Evolutionary conservation across 2,113 vertebrate genomes (phyloP).

Genomic region (Arvicanthis niloticus): DNA sequence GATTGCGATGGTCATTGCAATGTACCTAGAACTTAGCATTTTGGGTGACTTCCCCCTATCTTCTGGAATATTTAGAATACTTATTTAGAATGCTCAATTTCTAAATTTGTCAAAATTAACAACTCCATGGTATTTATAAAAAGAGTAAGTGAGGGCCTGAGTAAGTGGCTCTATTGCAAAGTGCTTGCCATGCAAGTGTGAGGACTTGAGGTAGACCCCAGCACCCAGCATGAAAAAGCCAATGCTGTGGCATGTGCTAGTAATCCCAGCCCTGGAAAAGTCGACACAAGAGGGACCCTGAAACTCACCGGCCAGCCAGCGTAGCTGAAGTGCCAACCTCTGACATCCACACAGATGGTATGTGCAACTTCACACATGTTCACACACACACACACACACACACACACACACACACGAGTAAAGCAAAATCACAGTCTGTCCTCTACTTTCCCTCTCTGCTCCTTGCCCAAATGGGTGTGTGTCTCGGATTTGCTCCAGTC

Average conservation of each 20-base stretch:
- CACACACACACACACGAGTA: background rate
- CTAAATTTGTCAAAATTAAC: conserved; percentile 38
- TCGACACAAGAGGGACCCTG: background rate
- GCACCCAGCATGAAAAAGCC: background rate
- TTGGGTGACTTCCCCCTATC: too few species aligned
- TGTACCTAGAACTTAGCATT: background rate
- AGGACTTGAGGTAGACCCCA: background rate
- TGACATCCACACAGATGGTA: background rate
- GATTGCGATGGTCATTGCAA: background rate
- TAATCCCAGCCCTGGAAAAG: background rate
- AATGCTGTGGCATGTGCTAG: background rate
- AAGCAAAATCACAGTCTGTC: conserved; percentile 49
- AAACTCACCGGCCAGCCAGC: background rate
- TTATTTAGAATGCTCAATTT: background rate
- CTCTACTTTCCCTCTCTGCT: background rate
- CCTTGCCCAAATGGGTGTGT: background rate
- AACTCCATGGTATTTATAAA: conserved; percentile 27
- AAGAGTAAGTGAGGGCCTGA: background rate
- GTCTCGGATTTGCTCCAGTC: conserved; percentile 82
- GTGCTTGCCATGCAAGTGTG: background rate
- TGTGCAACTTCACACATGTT: background rate
- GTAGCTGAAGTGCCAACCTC: background rate
- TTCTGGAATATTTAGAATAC: background rate
- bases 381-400: background rate
- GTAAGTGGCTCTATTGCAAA: background rate